Evolutionary conservation across 2,113 vertebrate species (phyloP).

Genomic region (Upupa epops): DNA sequence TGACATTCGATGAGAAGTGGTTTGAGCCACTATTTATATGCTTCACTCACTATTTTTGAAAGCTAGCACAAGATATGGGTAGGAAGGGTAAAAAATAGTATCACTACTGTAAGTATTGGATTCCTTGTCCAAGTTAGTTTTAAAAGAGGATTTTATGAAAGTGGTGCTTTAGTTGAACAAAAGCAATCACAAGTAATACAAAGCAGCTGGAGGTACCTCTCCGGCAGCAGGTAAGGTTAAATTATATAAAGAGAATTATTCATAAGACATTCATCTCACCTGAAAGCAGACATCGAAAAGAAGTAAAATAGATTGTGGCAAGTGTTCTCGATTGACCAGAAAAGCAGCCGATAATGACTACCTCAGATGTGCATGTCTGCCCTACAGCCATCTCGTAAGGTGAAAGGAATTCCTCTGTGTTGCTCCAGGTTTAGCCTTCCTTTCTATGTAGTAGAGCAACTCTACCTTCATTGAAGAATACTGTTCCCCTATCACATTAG

Average conservation of each 20-base stretch:
- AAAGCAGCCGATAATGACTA: neutral
- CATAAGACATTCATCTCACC: neutral
- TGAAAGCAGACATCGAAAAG: neutral
- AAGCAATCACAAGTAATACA: neutral
- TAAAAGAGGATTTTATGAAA: neutral
- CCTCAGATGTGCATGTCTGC: neutral
- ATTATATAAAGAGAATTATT: neutral
- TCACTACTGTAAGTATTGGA: neutral
- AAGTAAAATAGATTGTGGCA: neutral
- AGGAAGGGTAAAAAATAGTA: neutral
- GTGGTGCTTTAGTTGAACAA: neutral
- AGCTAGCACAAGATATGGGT: neutral
- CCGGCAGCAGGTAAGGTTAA: neutral
- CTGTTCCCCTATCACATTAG: neutral
- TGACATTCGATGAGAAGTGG: neutral
- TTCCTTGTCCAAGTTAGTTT: neutral
- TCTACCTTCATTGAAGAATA: neutral
- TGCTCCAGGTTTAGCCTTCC: neutral
- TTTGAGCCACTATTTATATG: neutral
- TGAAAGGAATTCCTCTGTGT: neutral
- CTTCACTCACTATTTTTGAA: slow-evolving; percentile 17
- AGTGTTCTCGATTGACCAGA: neutral
- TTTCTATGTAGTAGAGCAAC: neutral
- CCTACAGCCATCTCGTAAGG: neutral
- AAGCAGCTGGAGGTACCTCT: neutral